These are phyloP conservation scores for Zoanthus gigantus DNA, from an alignment of 92 coral and sea anemone species.

Conservation along the genomic window DNA sequence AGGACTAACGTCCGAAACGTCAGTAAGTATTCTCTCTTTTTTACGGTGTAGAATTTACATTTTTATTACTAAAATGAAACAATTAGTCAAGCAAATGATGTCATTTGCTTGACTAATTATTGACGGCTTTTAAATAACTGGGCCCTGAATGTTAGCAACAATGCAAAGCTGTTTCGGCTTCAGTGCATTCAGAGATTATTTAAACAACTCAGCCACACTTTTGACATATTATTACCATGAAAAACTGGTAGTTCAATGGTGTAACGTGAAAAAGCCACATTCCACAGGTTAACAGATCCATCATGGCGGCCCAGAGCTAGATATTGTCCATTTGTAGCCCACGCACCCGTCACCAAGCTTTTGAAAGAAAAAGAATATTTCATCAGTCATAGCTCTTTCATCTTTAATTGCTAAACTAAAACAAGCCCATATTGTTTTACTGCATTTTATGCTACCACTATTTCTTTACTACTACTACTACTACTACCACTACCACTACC, in stretches of 20 bases:
- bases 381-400: neutral
- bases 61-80: too few relatives aligned
- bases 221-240: neutral
- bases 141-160: too few relatives aligned
- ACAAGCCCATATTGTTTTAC: neutral
- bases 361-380: neutral
- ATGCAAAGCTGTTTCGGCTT: too few relatives aligned
- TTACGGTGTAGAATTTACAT: too few relatives aligned
- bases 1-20: too few relatives aligned
- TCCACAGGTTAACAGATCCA: constrained; percentile 22
- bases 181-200: too few relatives aligned
- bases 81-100: too few relatives aligned
- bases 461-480: neutral
- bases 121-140: too few relatives aligned
- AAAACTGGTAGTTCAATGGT: constrained; percentile 36
- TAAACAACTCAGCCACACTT: too few relatives aligned
- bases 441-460: too few relatives aligned
- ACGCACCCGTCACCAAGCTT: constrained; percentile 10
- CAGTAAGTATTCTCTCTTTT: too few relatives aligned
- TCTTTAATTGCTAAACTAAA: neutral
- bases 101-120: too few relatives aligned
- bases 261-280: constrained; percentile 19
- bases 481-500: neutral
- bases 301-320: constrained; percentile 28
- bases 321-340: constrained; percentile 17